Evolutionary conservation across 1,140 invertebrate genomes (phyloP), one percentile per base, ranked within the genome.

Genomic region (Trichonephila clavipes): DNA sequence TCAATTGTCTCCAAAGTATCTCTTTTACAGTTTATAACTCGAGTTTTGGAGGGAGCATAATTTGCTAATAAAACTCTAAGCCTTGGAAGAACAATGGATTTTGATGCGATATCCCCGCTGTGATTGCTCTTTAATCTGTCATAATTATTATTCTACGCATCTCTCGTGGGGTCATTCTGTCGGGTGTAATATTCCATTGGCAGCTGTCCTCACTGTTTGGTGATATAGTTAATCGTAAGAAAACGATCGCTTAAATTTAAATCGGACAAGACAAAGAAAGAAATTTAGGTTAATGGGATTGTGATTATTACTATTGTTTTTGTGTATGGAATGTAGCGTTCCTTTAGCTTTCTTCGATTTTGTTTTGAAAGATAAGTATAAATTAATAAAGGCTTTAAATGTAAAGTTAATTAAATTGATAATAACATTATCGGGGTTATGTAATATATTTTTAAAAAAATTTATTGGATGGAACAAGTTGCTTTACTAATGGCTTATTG

Each of bases 81-180:
- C 34, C 34, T 40, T 40, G 14, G 18, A 18, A 14, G 28, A 77
- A 77, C 72, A 77, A 77, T 77, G 28, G 72, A 1, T 28, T 16
- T 40, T 18, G 34, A 40, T 4, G 72, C 18, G 72, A 77, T 77
- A 40, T 77, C 28, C 34, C 28, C 2, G 16, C 14, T 64, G 24
- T 77, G 72, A 77, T 77, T 40, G 28, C 72, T 77, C 28, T 40
- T 77, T 77, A 77, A 40, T 77, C 72, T 77, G 72, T 5, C 28
- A 16, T 77, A 77, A 77, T 77, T 34, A 18, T 18, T 40, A 18
- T 34, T 40, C 18, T 77, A 40, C 34, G 12, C 18, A 18, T 77
- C 72, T 34, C 34, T 40, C 7, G 2, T 24, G 2, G n/a, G 64
- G 24, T n/a, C n/a, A 8, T n/a, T 69, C 28, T 77, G 6, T 34